Base-by-base conservation (phyloP, 2,888 invertebrate genomes). In the Rotaria magnacalcarata region DNA sequence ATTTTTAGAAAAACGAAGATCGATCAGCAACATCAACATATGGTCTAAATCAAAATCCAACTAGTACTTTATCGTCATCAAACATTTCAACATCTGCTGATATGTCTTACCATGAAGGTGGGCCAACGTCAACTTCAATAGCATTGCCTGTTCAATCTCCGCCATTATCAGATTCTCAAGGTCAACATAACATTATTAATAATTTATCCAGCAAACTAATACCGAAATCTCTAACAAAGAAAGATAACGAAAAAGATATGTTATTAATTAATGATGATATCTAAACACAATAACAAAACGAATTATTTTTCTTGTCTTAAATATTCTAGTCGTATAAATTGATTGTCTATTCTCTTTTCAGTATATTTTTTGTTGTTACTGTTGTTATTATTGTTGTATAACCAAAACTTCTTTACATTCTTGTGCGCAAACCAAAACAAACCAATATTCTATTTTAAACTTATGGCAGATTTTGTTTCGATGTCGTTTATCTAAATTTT, bases 211-310 rank as follows among this genome's bases (percentile, higher is more conserved):
- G 24, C 41, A 80, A 80, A 80, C 24, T 80, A 47, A 24, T 43
- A 14, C 47, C 47, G 24, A 80, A 80, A 80, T 80, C 80, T n/a
- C 34, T 67, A 16, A 34, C 14, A 14, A 80, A 80, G 2, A 80
- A 80, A 47, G 80, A 80, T 80, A 14, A 16, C 2, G 80, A 80
- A 80, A 80, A 80, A 80, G 80, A 80, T 47, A 80, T 80, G 80
- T 80, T 80, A 80, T 80, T 80, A n/a, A 47, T 47, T 10, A 47
- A 80, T 80, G 80, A 80, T 21, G 80, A 80, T 10, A 24, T 80
- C n/a, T 80, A 80, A 80, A n/a, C 21, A 52, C 8, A 52, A 52
- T 52, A 16, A 16, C 4, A 52, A 16, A 5, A 52, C 1, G 4
- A 47, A 16, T 5, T 27, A 16, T 34, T 16, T 34, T 16, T 34